Evolutionary conservation across 2,888 invertebrate genomes (phyloP).

Genomic region (Crossocerus cetratus): DNA sequence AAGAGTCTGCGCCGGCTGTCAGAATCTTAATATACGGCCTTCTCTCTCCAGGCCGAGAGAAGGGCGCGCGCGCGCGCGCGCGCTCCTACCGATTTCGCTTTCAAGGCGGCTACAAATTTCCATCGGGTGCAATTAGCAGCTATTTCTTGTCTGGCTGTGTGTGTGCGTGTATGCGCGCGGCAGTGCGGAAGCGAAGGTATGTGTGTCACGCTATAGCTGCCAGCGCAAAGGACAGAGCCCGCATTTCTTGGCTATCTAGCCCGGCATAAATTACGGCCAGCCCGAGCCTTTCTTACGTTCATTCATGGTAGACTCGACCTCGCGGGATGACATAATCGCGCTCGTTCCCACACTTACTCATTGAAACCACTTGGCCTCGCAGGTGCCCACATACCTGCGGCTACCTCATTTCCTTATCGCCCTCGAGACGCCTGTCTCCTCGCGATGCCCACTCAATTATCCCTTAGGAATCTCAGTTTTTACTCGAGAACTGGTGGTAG

Average conservation of each 20-base stretch:
- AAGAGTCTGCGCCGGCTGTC: neutral
- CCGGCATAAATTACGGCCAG: constrained; percentile 58
- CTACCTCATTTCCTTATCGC: neutral
- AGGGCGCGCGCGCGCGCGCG: constrained; percentile 1
- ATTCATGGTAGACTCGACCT: constrained; percentile 49
- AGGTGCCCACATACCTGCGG: neutral
- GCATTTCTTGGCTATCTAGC: constrained; percentile 58
- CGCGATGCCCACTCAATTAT: neutral
- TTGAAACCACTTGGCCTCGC: constrained; percentile 17
- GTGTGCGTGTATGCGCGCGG: constrained; percentile 8
- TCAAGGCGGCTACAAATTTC: constrained; percentile 19
- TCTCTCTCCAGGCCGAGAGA: too few species aligned
- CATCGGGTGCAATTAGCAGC: constrained; percentile 11
- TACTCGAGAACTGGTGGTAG: too few species aligned
- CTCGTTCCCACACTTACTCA: constrained; percentile 49
- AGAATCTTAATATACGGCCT: neutral
- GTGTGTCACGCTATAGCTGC: constrained; percentile 31
- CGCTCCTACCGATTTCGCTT: constrained; percentile 1
- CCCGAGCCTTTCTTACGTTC: constrained; percentile 34
- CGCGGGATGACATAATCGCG: constrained; percentile 59
- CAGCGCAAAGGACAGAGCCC: constrained; percentile 38
- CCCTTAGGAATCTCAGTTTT: neutral
- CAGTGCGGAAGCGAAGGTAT: neutral
- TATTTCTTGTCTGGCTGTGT: neutral
- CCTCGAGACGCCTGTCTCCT: neutral